phyloP scores from a whole-genome alignment of 2,113 vertebrate species.

The Cyphomyrus plagiostoma region DNA sequence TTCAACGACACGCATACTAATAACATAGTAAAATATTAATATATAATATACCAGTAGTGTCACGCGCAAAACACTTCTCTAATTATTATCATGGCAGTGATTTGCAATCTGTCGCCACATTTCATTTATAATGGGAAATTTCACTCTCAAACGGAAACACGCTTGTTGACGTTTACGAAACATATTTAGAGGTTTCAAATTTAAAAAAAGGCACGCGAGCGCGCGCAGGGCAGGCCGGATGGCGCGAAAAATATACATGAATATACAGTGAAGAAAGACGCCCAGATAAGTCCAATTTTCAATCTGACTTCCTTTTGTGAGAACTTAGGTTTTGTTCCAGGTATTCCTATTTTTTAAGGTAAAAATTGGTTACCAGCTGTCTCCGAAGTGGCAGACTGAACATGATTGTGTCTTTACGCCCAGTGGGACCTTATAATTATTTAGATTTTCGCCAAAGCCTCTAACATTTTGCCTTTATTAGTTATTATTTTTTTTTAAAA shows the following conservation, averaged over 20 bases:
- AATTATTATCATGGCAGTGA: not conserved
- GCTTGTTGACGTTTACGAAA: not conserved
- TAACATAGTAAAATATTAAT: not conserved
- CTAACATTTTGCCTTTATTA: not conserved
- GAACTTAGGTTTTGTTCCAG: not conserved
- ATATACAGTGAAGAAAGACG: not conserved
- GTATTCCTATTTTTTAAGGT: not conserved
- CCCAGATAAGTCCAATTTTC: not conserved
- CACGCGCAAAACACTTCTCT: not conserved
- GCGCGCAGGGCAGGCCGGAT: not conserved
- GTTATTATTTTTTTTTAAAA: not conserved
- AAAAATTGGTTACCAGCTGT: not conserved
- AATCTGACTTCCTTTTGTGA: not conserved
- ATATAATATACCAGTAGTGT: not conserved
- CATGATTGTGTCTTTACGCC: not conserved
- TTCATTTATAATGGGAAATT: not conserved
- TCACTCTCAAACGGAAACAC: not conserved
- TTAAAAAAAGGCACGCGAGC: not conserved
- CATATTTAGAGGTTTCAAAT: not conserved
- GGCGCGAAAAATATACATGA: not conserved
- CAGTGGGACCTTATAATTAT: not conserved
- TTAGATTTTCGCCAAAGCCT: not conserved
- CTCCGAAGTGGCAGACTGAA: not conserved
- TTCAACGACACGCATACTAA: not conserved
- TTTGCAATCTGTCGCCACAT: not conserved